Percentiles rank a stretch among this genome's conserved stretches.
Evolutionary conservation across 2,113 vertebrate species (phyloP).

Genomic region (Grus americana): DNA sequence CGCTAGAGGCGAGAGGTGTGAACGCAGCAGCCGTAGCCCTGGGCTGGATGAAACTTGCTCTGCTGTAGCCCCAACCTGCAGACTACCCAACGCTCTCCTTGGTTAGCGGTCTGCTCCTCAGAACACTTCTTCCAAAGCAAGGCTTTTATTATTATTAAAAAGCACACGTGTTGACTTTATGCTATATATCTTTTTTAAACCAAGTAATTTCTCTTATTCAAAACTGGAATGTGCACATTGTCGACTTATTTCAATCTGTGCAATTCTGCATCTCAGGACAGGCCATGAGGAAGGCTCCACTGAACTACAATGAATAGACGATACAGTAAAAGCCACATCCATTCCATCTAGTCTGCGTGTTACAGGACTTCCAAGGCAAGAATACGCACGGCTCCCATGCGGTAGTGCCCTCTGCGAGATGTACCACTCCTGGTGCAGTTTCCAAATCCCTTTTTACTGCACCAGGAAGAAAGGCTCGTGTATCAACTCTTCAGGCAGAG

Average conservation of each 20-base stretch:
- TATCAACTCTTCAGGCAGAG: background rate
- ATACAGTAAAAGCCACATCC: background rate
- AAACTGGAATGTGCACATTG: background rate
- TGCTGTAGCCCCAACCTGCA: too few relatives aligned
- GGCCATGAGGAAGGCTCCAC: background rate
- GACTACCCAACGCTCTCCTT: background rate
- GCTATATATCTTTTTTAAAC: background rate
- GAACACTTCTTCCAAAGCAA: background rate
- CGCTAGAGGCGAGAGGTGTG: rapidly evolving
- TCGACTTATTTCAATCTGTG: background rate
- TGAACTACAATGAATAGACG: background rate
- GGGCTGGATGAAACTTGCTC: background rate
- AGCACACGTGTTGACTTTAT: background rate
- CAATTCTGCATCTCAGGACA: background rate
- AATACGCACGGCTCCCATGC: rapidly evolving
- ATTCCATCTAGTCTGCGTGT: background rate
- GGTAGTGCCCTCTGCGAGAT: background rate
- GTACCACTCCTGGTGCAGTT: background rate
- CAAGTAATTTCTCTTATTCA: background rate
- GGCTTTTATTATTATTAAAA: background rate
- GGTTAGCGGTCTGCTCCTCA: background rate
- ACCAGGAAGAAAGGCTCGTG: background rate
- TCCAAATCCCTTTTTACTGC: background rate
- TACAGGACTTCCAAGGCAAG: background rate
- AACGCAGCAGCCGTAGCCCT: rapidly evolving